Conservation (phyloP, 2,888 invertebrate genomes). For the Nomada fabriciana region DNA sequence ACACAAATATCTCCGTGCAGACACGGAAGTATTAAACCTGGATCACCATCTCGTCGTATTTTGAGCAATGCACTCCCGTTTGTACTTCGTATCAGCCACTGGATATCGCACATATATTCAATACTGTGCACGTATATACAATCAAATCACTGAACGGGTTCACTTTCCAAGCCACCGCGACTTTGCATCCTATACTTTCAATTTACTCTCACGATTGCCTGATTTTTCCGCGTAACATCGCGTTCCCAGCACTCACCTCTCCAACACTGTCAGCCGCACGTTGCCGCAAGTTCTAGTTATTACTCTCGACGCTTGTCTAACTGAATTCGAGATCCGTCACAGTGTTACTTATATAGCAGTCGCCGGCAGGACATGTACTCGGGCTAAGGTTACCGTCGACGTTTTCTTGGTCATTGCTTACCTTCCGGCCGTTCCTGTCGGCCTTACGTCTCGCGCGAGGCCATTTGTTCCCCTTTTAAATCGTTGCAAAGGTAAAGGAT, state of each 20-base stretch:
- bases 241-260: slow-evolving; percentile 52
- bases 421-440: slow-evolving; percentile 23
- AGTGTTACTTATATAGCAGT: slow-evolving; percentile 79
- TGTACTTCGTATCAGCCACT: neutral
- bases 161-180: neutral
- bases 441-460: slow-evolving; percentile 60
- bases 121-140: neutral
- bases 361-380: slow-evolving; percentile 33
- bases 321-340: slow-evolving; percentile 77
- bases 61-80: no score
- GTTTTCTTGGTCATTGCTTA: slow-evolving; percentile 63
- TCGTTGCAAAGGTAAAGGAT: slow-evolving; percentile 68
- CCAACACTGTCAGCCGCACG: slow-evolving; percentile 15
- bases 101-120: neutral
- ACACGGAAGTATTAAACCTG: no score
- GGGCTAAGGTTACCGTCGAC: slow-evolving; percentile 68
- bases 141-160: neutral
- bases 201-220: neutral
- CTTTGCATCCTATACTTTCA: slow-evolving; percentile 3
- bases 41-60: no score
- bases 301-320: slow-evolving; percentile 68
- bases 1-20: no score
- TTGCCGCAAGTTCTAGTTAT: slow-evolving; percentile 50
- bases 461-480: slow-evolving; percentile 43
- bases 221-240: slow-evolving; percentile 4